Base-by-base conservation (phyloP, 2,888 invertebrate species). In the Ommatoiulus sabulosus region DNA sequence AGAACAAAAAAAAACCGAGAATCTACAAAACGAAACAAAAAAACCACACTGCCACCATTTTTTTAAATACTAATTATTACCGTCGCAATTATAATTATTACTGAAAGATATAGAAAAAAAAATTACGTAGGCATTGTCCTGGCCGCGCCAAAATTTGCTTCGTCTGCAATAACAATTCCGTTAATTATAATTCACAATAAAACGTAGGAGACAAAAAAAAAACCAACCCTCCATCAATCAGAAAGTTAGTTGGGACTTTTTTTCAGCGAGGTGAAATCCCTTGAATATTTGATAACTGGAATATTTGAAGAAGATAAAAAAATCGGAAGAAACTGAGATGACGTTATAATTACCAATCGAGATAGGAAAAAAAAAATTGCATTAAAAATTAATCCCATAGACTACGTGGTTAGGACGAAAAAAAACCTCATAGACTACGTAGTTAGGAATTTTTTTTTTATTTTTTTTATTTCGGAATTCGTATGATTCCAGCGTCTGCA, bases 51-150 rank as follows among this genome's bases (percentile, higher is more conserved):
- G 80, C 80, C 80, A 80, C 24, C 72, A 35, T 10, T 80, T 80
- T 80, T 80, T 80, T 80, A 80, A 80, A 80, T 80, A 35, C 24
- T 80, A 80, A 80, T 80, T 80, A 80, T 80, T 80, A 80, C 35
- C 35, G 80, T 35, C 80, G 80, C 80, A 35, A 80, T 80, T 80
- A 80, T 80, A 80, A 80, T 80, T 24, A 72, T 72, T 72, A n/a
- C 72, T 24, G 57, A 0, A 15, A 57, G 57, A 57, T 57, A 57
- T 12, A 5, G 2, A 35, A 35, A 35, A 35, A 35, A 35, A 35
- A 35, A 35, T 35, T 35, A 35, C 35, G 10, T 15, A 4, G 10
- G 72, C 72, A 72, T 24, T 80, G 80, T 43, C 24, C 8, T 15
- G 10, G 80, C 12, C 80, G 15, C 35, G 15, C 35, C 80, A 20